A percentile compares a stretch with the other conserved stretches of the same genome.
Conservation (phyloP, 2,113 vertebrate species). For the Daubentonia madagascariensis region DNA sequence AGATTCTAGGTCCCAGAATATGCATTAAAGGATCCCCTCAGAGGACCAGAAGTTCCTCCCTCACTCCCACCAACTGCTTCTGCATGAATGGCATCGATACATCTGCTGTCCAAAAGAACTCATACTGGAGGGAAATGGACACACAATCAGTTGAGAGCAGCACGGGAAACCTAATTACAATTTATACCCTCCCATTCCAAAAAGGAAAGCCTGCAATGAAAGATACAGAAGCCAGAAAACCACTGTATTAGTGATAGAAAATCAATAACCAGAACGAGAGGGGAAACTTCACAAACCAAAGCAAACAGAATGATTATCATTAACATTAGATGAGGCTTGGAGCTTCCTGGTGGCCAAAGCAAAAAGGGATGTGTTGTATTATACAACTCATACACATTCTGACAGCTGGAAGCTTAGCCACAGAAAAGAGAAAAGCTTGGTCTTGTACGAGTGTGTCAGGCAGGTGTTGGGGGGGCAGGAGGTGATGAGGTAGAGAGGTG, state of each 20-base stretch:
- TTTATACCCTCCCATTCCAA: not conserved
- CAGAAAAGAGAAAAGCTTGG: not conserved
- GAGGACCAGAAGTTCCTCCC: no score
- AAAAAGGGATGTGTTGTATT: not conserved
- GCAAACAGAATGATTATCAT: not conserved
- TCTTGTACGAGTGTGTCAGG: not conserved
- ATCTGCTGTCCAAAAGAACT: not conserved
- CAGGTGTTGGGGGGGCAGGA: not conserved
- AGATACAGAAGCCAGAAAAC: not conserved
- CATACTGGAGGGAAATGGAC: not conserved
- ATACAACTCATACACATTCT: not conserved
- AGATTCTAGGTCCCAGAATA: not conserved
- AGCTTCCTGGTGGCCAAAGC: conserved; percentile 27
- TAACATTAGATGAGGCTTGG: not conserved
- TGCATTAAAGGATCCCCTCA: not conserved
- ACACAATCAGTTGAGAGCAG: not conserved
- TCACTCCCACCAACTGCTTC: not conserved
- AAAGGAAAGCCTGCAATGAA: not conserved
- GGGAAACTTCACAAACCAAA: not conserved
- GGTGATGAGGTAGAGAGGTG: not conserved
- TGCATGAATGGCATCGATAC: not conserved
- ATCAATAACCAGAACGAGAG: not conserved
- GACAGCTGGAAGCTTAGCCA: not conserved
- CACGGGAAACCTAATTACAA: not conserved
- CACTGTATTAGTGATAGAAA: not conserved